Base-by-base conservation (phyloP, 2,797 vertebrate genomes). In the Coranthus polyacanthus region DNA sequence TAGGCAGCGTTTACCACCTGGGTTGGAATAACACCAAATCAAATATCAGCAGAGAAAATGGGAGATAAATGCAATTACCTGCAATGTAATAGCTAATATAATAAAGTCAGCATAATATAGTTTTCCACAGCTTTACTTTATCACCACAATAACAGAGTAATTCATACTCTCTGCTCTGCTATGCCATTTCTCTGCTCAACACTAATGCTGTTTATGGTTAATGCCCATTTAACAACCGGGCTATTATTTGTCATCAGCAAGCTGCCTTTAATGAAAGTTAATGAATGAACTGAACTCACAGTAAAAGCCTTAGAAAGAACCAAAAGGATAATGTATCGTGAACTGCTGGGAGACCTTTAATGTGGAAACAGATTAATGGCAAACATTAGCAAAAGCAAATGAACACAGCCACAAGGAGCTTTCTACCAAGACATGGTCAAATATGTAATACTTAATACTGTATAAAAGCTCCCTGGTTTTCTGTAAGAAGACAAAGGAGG, bases 341-440 rank as follows among this genome's bases (percentile, higher is more conserved):
- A 69, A 66, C 49, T 45, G 41, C 56, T 16, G 43, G 12, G 37
- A 51, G 68, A 54, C 62, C 60, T 46, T 65, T 57, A 71, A 73
- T 50, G 76, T 66, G 22, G 59, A 64, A 60, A 38, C 32, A 53
- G 69, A 77, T 73, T 63, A 64, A n/a, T n/a, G n/a, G n/a, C n/a
- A n/a, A n/a, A n/a, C n/a, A n/a, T n/a, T n/a, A n/a, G n/a, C n/a
- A n/a, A n/a, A 50, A 15, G 63, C 5, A 60, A 34, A 53, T 64
- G n/a, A 60, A 57, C 58, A 57, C 54, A 49, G 51, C 24, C 13
- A 56, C 16, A 46, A 24, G 5, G 1, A 39, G 45, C 24, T 12
- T 60, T 42, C 21, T 6, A 51, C 15, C 22, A 10, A 41, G 51
- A 51, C 15, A 24, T 12, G 6, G 39, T 57, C 24, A 67, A 46